Evolutionary conservation across 2,888 invertebrate species (phyloP).

Genomic region (Schizotus pectinicornis): DNA sequence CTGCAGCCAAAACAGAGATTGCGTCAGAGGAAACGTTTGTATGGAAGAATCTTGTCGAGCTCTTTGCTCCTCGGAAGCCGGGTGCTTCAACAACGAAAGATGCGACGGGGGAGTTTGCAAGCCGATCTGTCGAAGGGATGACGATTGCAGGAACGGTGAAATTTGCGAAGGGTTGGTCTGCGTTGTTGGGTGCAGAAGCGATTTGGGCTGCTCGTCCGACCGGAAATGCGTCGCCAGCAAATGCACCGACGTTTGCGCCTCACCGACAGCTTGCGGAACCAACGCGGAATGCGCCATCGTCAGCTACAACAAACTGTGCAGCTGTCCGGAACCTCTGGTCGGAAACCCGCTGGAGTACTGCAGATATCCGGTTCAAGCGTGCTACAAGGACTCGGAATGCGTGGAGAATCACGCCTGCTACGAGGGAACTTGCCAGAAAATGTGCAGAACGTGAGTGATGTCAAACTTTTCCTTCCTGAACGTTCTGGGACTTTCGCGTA

Average conservation of each 20-base stretch:
- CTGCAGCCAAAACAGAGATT: constrained; percentile 81
- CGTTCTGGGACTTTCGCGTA: no score
- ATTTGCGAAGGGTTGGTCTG: constrained; percentile 85
- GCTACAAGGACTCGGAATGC: constrained; percentile 73
- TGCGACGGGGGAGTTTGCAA: constrained; percentile 82
- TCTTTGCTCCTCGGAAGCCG: constrained; percentile 75
- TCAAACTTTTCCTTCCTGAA: constrained; percentile 1
- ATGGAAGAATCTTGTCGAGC: constrained; percentile 77
- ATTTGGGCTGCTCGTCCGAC: constrained; percentile 75
- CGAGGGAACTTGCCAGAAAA: constrained; percentile 77
- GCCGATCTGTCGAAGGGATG: constrained; percentile 81
- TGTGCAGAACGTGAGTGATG: constrained; percentile 73
- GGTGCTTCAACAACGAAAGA: constrained; percentile 83
- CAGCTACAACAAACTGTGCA: constrained; percentile 77
- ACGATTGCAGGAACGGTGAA: constrained; percentile 86
- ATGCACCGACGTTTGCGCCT: constrained; percentile 77
- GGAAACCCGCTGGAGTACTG: constrained; percentile 81
- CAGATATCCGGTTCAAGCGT: constrained; percentile 70
- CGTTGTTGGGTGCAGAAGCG: constrained; percentile 79
- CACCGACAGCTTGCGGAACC: constrained; percentile 81
- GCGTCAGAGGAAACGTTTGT: constrained; percentile 74
- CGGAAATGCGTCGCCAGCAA: constrained; percentile 79
- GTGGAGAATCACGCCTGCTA: constrained; percentile 74
- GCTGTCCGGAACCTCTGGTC: constrained; percentile 72
- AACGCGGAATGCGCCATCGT: constrained; percentile 77